A percentile compares a stretch with the other conserved stretches of the same genome.
These are phyloP conservation scores for Monochamus alternatus DNA, from an alignment of 2,888 invertebrate genomes.

Conservation along the genomic window DNA sequence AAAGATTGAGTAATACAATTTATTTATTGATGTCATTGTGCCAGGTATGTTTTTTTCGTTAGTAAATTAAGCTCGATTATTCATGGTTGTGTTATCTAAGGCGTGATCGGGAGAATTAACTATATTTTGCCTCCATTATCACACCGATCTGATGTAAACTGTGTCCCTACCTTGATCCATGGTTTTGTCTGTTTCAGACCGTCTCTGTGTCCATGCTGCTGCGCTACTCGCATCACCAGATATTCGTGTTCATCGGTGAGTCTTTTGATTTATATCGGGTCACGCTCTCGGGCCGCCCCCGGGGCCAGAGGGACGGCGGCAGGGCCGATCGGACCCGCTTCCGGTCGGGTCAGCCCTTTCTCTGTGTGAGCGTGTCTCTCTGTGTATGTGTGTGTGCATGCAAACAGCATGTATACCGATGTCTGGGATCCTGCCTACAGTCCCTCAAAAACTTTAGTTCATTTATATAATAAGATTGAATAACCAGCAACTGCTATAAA, in stretches of 20 bases:
- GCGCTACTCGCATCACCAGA: conserved; percentile 99
- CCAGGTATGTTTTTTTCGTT: too few species aligned
- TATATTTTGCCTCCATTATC: too few species aligned
- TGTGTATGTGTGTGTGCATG: not conserved
- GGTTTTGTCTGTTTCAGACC: conserved; percentile 83
- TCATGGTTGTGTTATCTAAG: too few species aligned
- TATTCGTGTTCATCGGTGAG: conserved; percentile 99
- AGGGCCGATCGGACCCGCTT: conserved; percentile 35
- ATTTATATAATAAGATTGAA: too few species aligned
- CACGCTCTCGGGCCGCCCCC: conserved; percentile 56
- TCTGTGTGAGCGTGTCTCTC: not conserved
- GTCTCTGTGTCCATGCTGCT: conserved; percentile 98
- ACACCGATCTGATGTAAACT: too few species aligned
- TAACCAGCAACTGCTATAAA: too few species aligned
- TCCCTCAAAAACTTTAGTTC: not conserved
- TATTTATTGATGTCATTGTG: too few species aligned
- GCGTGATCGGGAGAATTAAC: too few species aligned
- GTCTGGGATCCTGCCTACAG: not conserved
- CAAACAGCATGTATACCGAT: not conserved
- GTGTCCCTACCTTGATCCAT: conserved; percentile 54
- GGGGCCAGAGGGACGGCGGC: conserved; percentile 33
- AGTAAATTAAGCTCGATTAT: too few species aligned
- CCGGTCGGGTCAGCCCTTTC: conserved; percentile 34
- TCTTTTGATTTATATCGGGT: conserved; percentile 63
- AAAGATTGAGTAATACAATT: too few species aligned